phyloP scores from a whole-genome alignment of 2,113 vertebrate genomes.

The Cryptotis parvus region DNA sequence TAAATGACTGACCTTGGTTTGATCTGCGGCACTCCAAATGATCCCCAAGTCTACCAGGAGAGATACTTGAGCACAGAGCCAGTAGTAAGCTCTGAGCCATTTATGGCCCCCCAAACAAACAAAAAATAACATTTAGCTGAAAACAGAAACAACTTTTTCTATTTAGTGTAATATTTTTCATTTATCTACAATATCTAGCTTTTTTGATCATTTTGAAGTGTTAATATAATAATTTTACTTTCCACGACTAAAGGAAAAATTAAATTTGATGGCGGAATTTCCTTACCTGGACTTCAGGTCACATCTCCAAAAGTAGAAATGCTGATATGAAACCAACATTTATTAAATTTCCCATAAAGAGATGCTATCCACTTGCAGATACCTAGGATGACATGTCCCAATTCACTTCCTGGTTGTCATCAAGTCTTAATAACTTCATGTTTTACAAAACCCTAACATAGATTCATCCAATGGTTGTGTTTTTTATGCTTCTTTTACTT shows the following conservation, averaged over 20 bases:
- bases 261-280: background rate
- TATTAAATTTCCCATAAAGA: background rate
- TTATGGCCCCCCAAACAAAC: too few relatives aligned
- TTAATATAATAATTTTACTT: slow-evolving; percentile 14
- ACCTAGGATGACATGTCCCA: background rate
- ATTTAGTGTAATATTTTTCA: background rate
- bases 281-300: background rate
- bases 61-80: too few relatives aligned
- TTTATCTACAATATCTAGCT: background rate
- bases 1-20: too few relatives aligned
- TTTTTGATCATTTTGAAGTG: background rate
- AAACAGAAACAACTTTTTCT: background rate
- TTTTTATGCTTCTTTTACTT: slow-evolving; percentile 47
- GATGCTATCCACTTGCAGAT: background rate
- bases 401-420: background rate
- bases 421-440: slow-evolving; percentile 23
- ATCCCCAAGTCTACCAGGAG: too few relatives aligned
- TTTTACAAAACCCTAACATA: slow-evolving; percentile 12
- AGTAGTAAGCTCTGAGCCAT: too few relatives aligned
- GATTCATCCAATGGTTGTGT: background rate
- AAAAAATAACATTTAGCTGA: background rate
- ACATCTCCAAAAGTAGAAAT: background rate
- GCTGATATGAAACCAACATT: background rate
- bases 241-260: background rate
- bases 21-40: too few relatives aligned